These are phyloP conservation scores for Capra hircus DNA, from an alignment of 2,113 vertebrate species.

Conservation along the genomic window DNA sequence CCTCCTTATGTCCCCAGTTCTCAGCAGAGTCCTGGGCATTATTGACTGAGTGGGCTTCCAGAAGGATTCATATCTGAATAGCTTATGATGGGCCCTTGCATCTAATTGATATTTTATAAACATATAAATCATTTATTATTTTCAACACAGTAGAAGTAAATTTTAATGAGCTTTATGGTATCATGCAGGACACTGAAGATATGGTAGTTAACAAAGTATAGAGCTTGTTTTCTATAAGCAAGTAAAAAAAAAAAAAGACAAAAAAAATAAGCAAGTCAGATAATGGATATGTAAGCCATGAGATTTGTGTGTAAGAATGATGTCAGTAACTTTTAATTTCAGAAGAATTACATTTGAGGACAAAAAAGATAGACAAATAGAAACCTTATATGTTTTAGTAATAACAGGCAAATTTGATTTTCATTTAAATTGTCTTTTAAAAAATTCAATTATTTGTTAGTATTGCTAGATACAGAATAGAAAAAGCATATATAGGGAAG, in stretches of 20 bases:
- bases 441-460: neutral
- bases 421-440: neutral
- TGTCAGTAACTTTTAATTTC: neutral
- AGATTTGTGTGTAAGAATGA: neutral
- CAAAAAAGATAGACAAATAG: neutral
- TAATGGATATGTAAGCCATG: neutral
- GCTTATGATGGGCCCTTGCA: neutral
- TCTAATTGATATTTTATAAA: neutral
- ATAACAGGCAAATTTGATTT: neutral
- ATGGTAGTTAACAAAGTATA: neutral
- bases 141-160: neutral
- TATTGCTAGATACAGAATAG: neutral
- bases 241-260: neutral
- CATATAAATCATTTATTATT: neutral
- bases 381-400: neutral
- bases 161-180: slow-evolving; percentile 17
- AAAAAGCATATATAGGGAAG: neutral
- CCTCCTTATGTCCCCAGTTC: neutral
- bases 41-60: neutral
- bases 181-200: neutral
- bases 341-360: neutral
- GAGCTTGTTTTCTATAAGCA: neutral
- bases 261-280: neutral
- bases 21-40: neutral
- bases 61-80: neutral